Evolutionary conservation across 2,113 vertebrate species (phyloP), one percentile per base, ranked within the genome.

Genomic region (Limnothrissa miodon): DNA sequence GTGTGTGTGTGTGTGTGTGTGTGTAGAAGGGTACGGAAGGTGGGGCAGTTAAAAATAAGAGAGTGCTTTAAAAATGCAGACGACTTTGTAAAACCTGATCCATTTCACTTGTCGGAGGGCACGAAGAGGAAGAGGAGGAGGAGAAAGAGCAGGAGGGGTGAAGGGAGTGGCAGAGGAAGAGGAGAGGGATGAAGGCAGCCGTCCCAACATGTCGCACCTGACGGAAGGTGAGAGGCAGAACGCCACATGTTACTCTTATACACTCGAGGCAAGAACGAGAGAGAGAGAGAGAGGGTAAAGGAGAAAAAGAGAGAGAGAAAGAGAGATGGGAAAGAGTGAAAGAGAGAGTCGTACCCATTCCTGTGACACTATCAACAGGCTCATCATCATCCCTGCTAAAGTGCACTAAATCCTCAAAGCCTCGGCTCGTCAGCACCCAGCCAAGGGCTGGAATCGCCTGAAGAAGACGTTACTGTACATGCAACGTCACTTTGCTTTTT

Each of bases 211-310:
- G 33, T 15, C 0, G 15, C 66, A 17, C 0, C 66, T 74, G 66
- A 74, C 66, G 29, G 62, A 33, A 74, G 66, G 66, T 74, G 66
- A 74, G 33, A 74, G 66, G 66, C 66, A 33, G 36, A 74, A 74
- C 66, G 4, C 59, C 8, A 2, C 25, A 6, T 10, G 10, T 66
- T 66, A 66, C 66, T 36, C 66, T 15, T 11, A 74, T 11, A 29
- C 9, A 15, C 4, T 10, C 10, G 1, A 29, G 29, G 62, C 25
- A 10, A 48, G 79, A 66, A n/a, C 23, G 23, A 2, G 56, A 62
- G 23, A 25, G 56, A 62, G 56, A 62, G 56, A 62, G 56, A 29
- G 39, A n/a, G n/a, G n/a, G n/a, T n/a, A n/a, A n/a, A n/a, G n/a
- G n/a, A n/a, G n/a, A n/a, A n/a, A n/a, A n/a, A n/a, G n/a, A 62